phyloP scores from a whole-genome alignment of 1,140 invertebrate species.

The Tetramorium parvispinum region DNA sequence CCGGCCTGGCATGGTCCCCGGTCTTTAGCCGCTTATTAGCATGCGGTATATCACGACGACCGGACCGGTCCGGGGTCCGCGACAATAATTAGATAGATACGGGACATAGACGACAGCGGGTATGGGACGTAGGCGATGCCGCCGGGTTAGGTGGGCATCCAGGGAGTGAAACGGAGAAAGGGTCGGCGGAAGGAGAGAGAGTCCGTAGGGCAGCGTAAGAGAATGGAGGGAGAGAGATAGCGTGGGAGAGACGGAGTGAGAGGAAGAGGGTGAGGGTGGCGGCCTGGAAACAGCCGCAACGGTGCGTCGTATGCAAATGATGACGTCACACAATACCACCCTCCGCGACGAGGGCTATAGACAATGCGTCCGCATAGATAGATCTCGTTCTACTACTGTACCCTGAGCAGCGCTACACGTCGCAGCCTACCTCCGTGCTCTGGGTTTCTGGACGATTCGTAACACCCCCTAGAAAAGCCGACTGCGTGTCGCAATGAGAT shows the following conservation, averaged over 20 bases:
- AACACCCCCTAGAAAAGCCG: constrained; percentile 45
- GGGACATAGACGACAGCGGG: constrained; percentile 78
- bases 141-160: constrained; percentile 76
- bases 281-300: constrained; percentile 74
- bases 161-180: constrained; percentile 64
- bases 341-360: constrained; percentile 79
- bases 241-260: constrained; percentile 3
- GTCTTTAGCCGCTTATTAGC: constrained; percentile 87
- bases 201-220: neutral
- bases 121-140: constrained; percentile 77
- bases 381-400: constrained; percentile 70
- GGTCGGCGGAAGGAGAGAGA: constrained; percentile 41
- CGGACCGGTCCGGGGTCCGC: constrained; percentile 79
- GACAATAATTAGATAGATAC: constrained; percentile 87
- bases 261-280: constrained; percentile 71
- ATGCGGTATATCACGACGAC: constrained; percentile 85
- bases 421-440: constrained; percentile 60
- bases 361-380: constrained; percentile 80
- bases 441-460: constrained; percentile 61
- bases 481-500: constrained; percentile 35
- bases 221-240: constrained; percentile 67
- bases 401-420: constrained; percentile 58
- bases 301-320: constrained; percentile 85
- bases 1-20: constrained; percentile 79
- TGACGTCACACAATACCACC: constrained; percentile 84